These are phyloP conservation scores for Drosophila asahinai DNA, from an alignment of 1,140 invertebrate genomes.

Conservation along the genomic window DNA sequence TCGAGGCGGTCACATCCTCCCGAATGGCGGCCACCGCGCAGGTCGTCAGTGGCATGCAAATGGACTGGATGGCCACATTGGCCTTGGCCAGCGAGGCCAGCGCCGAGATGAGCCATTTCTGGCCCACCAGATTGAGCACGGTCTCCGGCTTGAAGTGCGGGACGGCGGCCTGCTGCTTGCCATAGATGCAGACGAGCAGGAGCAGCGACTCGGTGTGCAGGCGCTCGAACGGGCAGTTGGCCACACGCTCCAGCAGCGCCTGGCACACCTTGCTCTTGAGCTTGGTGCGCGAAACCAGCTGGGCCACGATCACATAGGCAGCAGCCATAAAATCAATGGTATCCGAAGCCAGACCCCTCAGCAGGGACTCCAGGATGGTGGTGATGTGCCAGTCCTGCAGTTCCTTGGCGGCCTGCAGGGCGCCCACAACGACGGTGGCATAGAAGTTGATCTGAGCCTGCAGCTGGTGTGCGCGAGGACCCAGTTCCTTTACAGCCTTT, in stretches of 20 bases:
- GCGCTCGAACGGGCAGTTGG: slow-evolving; percentile 65
- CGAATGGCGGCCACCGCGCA: slow-evolving; percentile 60
- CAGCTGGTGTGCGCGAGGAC: slow-evolving; percentile 87
- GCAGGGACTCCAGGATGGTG: slow-evolving; percentile 89
- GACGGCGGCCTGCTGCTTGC: slow-evolving; percentile 85
- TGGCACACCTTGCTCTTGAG: slow-evolving; percentile 88
- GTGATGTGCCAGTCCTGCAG: slow-evolving; percentile 90
- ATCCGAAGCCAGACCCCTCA: slow-evolving; percentile 89
- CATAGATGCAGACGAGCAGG: slow-evolving; percentile 88
- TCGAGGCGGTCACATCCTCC: slow-evolving; percentile 16
- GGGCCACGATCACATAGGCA: slow-evolving; percentile 90
- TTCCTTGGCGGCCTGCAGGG: slow-evolving; percentile 86
- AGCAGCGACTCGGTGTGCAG: slow-evolving; percentile 84
- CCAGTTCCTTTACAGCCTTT: slow-evolving; percentile 88
- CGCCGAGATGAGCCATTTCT: slow-evolving; percentile 65
- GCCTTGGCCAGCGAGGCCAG: slow-evolving; percentile 58
- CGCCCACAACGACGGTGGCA: slow-evolving; percentile 89
- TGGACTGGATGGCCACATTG: slow-evolving; percentile 64
- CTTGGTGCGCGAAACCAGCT: slow-evolving; percentile 88
- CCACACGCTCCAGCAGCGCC: slow-evolving; percentile 72
- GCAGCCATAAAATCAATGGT: slow-evolving; percentile 90
- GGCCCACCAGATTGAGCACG: slow-evolving; percentile 63
- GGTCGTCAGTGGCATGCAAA: slow-evolving; percentile 67
- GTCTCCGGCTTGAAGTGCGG: slow-evolving; percentile 77
- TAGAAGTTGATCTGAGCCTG: slow-evolving; percentile 92